These are phyloP conservation scores for Halcyon chelicuti DNA, from an alignment of 2,797 vertebrate genomes.

Conservation along the genomic window DNA sequence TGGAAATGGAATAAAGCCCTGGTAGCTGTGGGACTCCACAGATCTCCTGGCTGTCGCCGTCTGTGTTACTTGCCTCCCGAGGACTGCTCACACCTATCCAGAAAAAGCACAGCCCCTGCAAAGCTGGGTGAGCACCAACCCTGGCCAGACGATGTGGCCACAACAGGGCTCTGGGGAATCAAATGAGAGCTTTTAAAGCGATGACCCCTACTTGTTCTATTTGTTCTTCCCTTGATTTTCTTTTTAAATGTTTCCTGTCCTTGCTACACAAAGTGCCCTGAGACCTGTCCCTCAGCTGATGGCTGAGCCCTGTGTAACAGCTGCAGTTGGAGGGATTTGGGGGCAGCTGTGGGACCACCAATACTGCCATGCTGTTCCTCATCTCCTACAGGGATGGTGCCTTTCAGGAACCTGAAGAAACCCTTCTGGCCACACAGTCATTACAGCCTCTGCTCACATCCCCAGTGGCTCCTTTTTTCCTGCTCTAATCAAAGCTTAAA, in stretches of 20 bases:
- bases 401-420: not conserved
- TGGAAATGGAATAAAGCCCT: conserved; percentile 20
- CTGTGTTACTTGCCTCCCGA: not conserved
- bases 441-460: not conserved
- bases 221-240: not conserved
- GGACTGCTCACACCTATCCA: not conserved
- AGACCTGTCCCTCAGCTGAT: not conserved
- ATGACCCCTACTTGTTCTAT: not conserved
- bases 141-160: rapidly evolving
- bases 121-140: not conserved
- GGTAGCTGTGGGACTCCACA: not conserved
- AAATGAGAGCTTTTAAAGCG: not conserved
- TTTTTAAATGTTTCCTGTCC: not conserved
- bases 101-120: not conserved
- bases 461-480: not conserved
- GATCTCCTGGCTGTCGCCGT: not conserved
- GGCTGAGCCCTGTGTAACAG: not conserved
- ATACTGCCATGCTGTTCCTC: not conserved
- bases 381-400: not conserved
- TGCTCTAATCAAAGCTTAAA: not conserved
- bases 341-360: not conserved
- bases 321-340: rapidly evolving
- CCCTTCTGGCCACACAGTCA: rapidly evolving
- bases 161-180: not conserved
- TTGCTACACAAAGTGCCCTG: rapidly evolving